phyloP scores from a whole-genome alignment of 2,888 invertebrate species.

The Drosophila atripex region DNA sequence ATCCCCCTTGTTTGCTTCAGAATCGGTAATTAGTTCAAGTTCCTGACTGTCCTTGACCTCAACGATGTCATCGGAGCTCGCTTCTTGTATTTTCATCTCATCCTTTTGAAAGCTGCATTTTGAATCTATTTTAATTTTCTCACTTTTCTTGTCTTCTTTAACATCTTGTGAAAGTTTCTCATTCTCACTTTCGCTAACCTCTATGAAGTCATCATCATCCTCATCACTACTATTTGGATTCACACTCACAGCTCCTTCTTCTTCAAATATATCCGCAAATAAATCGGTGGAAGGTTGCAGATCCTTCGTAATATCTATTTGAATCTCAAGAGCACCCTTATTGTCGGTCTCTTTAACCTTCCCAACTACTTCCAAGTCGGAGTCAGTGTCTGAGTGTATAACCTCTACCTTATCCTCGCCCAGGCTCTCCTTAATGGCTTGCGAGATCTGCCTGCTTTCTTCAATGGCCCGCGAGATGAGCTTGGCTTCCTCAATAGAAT shows the following conservation, averaged over 20 bases:
- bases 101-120: neutral
- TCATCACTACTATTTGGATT: slow-evolving; percentile 4
- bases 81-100: neutral
- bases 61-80: neutral
- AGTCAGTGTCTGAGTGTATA: slow-evolving; percentile 67
- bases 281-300: slow-evolving; percentile 86
- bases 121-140: slow-evolving; percentile 13
- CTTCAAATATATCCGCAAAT: slow-evolving; percentile 89
- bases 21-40: slow-evolving; percentile 2
- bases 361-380: slow-evolving; percentile 75
- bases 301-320: slow-evolving; percentile 84
- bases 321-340: slow-evolving; percentile 78
- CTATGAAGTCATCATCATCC: slow-evolving; percentile 34
- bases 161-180: neutral
- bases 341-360: neutral
- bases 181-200: slow-evolving; percentile 11
- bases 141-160: slow-evolving; percentile 1
- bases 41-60: slow-evolving; percentile 5
- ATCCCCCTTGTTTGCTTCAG: neutral
- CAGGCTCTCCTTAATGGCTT: slow-evolving; percentile 40
- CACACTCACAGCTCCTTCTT: neutral
- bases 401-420: slow-evolving; percentile 17
- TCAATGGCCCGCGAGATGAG: slow-evolving; percentile 50
- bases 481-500: slow-evolving; percentile 52
- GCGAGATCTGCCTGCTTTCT: slow-evolving; percentile 45